These are phyloP conservation scores for Neoascia interrupta DNA, from an alignment of 2,888 invertebrate species.

Conservation along the genomic window DNA sequence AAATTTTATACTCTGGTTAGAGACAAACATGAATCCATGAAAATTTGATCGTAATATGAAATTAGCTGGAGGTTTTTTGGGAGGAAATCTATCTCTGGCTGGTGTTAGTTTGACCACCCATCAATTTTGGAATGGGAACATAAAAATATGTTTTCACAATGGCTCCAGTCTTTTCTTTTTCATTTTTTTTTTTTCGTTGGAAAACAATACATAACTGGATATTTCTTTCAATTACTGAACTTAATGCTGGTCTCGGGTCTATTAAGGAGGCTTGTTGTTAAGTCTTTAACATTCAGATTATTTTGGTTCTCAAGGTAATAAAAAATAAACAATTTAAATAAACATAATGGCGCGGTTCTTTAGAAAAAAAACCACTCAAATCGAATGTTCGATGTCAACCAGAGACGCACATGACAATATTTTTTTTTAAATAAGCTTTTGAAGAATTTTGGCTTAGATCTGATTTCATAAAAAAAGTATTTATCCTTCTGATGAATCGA, in stretches of 20 bases:
- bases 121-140: constrained; percentile 54
- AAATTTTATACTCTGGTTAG: constrained; percentile 51
- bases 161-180: neutral
- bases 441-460: too few species aligned
- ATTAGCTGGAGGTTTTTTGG: constrained; percentile 13
- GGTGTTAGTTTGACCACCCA: constrained; percentile 64
- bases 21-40: constrained; percentile 43
- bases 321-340: constrained; percentile 52
- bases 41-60: constrained; percentile 48
- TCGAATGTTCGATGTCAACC: too few species aligned
- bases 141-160: constrained; percentile 42
- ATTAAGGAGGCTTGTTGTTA: neutral
- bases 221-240: constrained; percentile 10
- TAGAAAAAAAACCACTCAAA: too few species aligned
- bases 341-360: constrained; percentile 33
- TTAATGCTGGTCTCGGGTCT: too few species aligned
- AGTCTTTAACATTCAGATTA: constrained; percentile 2
- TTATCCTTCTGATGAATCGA: too few species aligned
- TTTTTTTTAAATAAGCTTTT: too few species aligned
- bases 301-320: constrained; percentile 36
- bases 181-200: too few species aligned
- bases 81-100: neutral
- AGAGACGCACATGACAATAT: too few species aligned
- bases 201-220: neutral
- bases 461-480: too few species aligned